phyloP scores from a whole-genome alignment of 2,113 vertebrate species.

The Apodemus sylvaticus region DNA sequence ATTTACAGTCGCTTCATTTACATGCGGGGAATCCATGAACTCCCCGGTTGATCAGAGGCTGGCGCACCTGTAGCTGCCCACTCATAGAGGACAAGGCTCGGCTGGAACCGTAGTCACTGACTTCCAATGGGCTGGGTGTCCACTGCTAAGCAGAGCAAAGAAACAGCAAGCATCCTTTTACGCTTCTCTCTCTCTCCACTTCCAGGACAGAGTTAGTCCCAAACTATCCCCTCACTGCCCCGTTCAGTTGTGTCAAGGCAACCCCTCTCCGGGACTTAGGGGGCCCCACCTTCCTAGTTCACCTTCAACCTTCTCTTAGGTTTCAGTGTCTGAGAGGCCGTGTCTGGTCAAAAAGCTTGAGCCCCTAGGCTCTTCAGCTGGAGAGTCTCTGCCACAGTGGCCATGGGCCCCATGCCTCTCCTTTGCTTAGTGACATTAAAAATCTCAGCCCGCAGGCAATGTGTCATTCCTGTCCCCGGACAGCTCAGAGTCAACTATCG shows the following conservation, averaged over 20 bases:
- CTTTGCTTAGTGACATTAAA: neutral
- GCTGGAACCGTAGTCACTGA: no score
- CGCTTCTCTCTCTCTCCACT: neutral
- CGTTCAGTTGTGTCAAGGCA: neutral
- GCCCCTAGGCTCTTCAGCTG: fast-evolving
- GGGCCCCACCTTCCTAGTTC: neutral
- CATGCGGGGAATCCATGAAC: neutral
- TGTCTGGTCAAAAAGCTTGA: neutral
- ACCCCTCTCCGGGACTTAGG: no score
- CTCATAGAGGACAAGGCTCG: neutral
- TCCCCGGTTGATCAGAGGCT: neutral
- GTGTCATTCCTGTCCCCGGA: neutral
- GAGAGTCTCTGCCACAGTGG: neutral
- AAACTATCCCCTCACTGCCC: neutral
- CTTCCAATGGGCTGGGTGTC: neutral
- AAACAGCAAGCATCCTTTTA: no score
- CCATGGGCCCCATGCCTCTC: no score
- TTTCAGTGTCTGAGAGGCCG: neutral
- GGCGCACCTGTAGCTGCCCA: neutral
- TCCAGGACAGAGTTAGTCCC: neutral
- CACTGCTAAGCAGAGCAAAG: neutral
- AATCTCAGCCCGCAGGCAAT: neutral
- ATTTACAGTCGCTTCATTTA: neutral
- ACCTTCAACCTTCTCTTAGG: neutral
- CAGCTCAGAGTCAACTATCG: neutral